These are phyloP conservation scores for Isotomurus palustris DNA, from an alignment of 2,888 invertebrate genomes.

Conservation along the genomic window DNA sequence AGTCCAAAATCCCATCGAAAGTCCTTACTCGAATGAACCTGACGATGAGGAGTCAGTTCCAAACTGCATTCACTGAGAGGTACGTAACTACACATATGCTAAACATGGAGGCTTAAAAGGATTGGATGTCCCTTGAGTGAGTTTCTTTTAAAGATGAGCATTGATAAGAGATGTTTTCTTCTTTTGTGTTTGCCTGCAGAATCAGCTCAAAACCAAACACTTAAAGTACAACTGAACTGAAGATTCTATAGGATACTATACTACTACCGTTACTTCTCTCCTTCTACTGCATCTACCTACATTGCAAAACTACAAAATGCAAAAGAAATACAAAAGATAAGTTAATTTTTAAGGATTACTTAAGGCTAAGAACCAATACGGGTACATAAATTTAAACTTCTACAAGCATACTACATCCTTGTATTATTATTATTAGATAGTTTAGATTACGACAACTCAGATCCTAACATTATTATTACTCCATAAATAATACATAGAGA, in stretches of 20 bases:
- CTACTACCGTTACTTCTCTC: too few relatives aligned
- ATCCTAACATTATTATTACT: too few relatives aligned
- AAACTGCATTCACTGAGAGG: slow-evolving; percentile 36
- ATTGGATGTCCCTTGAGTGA: not conserved
- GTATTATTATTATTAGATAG: too few relatives aligned
- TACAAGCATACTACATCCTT: not conserved
- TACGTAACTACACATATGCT: too few relatives aligned
- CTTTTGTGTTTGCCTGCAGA: slow-evolving; percentile 12
- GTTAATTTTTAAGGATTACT: slow-evolving; percentile 8
- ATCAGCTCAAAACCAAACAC: slow-evolving; percentile 40
- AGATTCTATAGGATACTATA: slow-evolving; percentile 33
- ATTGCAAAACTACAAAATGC: slow-evolving; percentile 18
- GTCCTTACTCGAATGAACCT: slow-evolving; percentile 19
- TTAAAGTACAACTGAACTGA: slow-evolving; percentile 44
- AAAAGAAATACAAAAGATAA: slow-evolving; percentile 11
- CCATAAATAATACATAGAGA: too few relatives aligned
- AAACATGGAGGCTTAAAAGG: slow-evolving; percentile 2
- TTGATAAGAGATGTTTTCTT: not conserved
- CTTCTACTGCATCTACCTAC: too few relatives aligned
- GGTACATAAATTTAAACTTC: slow-evolving; percentile 18
- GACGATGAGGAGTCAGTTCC: slow-evolving; percentile 34
- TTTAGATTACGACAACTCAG: too few relatives aligned
- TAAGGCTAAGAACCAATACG: slow-evolving; percentile 15
- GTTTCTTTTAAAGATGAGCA: not conserved
- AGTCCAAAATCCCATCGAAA: slow-evolving; percentile 35